Percentiles rank a stretch among this genome's conserved stretches.
phyloP scores from a whole-genome alignment of 2,113 vertebrate genomes.

The Antidorcas marsupialis region DNA sequence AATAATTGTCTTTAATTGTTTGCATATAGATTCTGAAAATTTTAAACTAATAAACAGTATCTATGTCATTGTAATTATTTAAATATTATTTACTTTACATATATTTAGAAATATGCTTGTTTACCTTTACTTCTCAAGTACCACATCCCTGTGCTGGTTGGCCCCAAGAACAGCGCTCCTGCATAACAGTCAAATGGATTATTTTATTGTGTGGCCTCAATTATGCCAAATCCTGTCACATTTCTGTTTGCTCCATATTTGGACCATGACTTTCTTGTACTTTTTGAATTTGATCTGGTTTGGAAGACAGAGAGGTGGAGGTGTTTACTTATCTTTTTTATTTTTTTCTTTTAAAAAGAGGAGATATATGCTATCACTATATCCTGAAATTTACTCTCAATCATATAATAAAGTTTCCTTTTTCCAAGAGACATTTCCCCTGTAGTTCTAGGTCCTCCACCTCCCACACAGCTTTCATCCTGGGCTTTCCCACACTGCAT shows the following conservation, averaged over 20 bases:
- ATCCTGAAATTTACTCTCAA: neutral
- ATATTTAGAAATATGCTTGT: neutral
- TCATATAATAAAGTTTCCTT: neutral
- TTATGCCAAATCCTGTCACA: neutral
- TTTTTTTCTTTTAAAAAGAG: neutral
- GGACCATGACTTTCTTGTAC: neutral
- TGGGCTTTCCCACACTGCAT: neutral
- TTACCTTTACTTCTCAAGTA: neutral
- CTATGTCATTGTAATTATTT: neutral
- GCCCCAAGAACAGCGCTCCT: neutral
- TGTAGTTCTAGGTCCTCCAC: neutral
- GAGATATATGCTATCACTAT: neutral
- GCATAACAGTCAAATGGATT: neutral
- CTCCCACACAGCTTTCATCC: neutral
- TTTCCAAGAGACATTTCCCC: neutral
- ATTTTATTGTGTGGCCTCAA: neutral
- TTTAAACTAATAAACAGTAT: neutral
- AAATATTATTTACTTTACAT: neutral
- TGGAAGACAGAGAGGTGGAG: neutral
- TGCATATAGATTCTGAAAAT: neutral
- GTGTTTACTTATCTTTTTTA: neutral
- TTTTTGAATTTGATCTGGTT: neutral
- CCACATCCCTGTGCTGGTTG: neutral
- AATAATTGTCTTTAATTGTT: neutral
- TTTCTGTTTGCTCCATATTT: neutral